Base-by-base conservation (phyloP, 2,888 invertebrate species). In the Beris chalybata region DNA sequence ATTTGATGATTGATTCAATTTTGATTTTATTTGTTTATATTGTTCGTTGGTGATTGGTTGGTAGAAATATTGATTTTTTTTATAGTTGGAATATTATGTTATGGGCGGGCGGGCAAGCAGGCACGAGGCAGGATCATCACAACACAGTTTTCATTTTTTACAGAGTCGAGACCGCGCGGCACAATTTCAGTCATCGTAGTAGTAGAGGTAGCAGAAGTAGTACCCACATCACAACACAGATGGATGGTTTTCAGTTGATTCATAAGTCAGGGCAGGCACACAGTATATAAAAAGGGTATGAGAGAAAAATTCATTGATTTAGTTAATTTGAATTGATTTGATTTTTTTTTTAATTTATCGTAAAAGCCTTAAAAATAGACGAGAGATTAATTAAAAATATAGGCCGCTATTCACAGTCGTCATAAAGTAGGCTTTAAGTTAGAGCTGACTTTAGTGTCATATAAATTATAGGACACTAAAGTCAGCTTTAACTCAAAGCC, bases 231-330 rank as follows among this genome's bases (percentile, higher is more conserved):
- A 31, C 50, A 47, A 56, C 32, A 38, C 38, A 38, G 9, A 22
- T 22, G 47, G 52, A 43, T 61, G 22, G 61, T 59, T 47, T 61
- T 61, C 61, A 61, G 61, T 61, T 50, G 61, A 50, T 61, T 69
- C 69, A 67, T 68, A 65, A 56, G 54, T 69, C 69, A 69, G 65
- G 67, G 55, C 69, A 64, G 69, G 69, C 69, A 69, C 69, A 64
- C 13, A 56, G 58, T 65, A 67, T 67, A 69, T 69, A 67, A 61
- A 69, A 57, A 66, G 69, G 67, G 69, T 67, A 54, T 69, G 61
- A 64, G 69, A 64, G 69, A 69, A 69, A 69, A 69, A 69, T 67
- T 65, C 64, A 66, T 64, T 67, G 58, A 57, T 67, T 67, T 69
- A 69, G 66, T 69, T 67, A 69, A 54, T 67, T 55, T 56, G 48